A percentile compares a stretch with the other conserved stretches of the same genome.
phyloP scores from a whole-genome alignment of 1,140 invertebrate species.

The Camponotus vicinus region DNA sequence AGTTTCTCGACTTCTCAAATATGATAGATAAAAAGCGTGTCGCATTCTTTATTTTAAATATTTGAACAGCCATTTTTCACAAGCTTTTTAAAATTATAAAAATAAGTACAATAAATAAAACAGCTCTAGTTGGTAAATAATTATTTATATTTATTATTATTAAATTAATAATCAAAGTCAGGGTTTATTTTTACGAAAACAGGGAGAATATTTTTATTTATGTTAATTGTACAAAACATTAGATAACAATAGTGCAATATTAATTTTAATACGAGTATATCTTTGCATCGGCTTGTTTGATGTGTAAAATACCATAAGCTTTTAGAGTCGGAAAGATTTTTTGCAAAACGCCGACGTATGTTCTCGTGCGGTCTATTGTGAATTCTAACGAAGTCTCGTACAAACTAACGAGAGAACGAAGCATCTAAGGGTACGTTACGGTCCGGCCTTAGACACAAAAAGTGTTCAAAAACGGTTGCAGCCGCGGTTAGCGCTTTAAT shows the following conservation, averaged over 20 bases:
- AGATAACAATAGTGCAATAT: neutral
- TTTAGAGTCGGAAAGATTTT: conserved; percentile 29
- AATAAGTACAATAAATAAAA: neutral
- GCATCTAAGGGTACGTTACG: conserved; percentile 68
- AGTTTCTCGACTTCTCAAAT: conserved; percentile 17
- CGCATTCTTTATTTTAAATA: neutral
- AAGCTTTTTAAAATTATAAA: no score
- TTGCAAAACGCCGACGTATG: conserved; percentile 13
- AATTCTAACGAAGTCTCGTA: conserved; percentile 64
- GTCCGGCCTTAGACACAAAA: conserved; percentile 74
- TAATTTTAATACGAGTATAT: conserved; percentile 13
- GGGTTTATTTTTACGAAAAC: neutral
- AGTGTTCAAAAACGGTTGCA: conserved; percentile 71
- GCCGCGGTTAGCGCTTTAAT: conserved; percentile 59
- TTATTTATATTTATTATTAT: neutral
- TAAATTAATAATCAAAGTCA: neutral
- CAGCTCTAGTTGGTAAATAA: neutral
- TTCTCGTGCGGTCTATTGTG: conserved; percentile 41
- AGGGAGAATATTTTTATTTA: conserved; percentile 12
- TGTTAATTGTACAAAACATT: neutral
- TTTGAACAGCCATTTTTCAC: neutral
- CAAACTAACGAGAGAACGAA: conserved; percentile 70
- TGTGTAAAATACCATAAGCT: conserved; percentile 27
- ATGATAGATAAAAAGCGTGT: neutral
- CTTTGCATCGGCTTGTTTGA: conserved; percentile 15